Percentiles rank a stretch among this genome's conserved stretches.
Evolutionary conservation across 2,113 vertebrate genomes (phyloP).

Genomic region (Taurulus bubalis): DNA sequence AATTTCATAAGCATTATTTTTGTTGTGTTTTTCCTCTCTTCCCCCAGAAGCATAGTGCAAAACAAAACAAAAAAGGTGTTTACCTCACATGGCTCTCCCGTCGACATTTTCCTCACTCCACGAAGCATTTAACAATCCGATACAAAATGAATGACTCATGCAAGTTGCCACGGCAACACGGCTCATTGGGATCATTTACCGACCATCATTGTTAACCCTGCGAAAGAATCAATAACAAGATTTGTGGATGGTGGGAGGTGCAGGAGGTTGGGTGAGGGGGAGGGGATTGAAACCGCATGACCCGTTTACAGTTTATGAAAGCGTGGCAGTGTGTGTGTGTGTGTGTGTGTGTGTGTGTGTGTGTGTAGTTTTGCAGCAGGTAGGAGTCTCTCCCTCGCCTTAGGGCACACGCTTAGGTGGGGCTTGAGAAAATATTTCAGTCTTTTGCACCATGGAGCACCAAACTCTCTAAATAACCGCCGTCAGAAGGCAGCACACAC

Average conservation of each 20-base stretch:
- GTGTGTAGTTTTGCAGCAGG: constrained; percentile 61
- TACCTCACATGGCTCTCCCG: constrained; percentile 52
- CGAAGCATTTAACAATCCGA: constrained; percentile 66
- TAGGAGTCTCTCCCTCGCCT: constrained; percentile 82
- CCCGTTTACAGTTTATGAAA: constrained; percentile 55
- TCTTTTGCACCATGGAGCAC: constrained; percentile 50
- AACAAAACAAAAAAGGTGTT: too few relatives aligned
- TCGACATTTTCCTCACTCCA: constrained; percentile 54
- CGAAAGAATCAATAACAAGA: constrained; percentile 73
- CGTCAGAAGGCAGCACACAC: constrained; percentile 14
- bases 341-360: constrained; percentile 5
- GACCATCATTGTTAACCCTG: constrained; percentile 70
- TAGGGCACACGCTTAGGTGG: constrained; percentile 78
- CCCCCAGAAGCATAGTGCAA: constrained; percentile 17
- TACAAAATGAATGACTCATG: constrained; percentile 77
- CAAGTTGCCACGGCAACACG: constrained; percentile 75
- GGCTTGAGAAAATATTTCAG: constrained; percentile 81
- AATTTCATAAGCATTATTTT: constrained; percentile 31
- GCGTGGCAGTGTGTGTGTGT: constrained; percentile 48
- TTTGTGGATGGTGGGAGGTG: constrained; percentile 49
- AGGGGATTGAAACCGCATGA: constrained; percentile 35
- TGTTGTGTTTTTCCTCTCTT: background rate
- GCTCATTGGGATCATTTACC: constrained; percentile 76
- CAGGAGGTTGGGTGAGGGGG: constrained; percentile 6
- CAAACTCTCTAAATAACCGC: constrained; percentile 47